Conservation (phyloP, 2,888 invertebrate species). For the Drosophila heteroneura region DNA sequence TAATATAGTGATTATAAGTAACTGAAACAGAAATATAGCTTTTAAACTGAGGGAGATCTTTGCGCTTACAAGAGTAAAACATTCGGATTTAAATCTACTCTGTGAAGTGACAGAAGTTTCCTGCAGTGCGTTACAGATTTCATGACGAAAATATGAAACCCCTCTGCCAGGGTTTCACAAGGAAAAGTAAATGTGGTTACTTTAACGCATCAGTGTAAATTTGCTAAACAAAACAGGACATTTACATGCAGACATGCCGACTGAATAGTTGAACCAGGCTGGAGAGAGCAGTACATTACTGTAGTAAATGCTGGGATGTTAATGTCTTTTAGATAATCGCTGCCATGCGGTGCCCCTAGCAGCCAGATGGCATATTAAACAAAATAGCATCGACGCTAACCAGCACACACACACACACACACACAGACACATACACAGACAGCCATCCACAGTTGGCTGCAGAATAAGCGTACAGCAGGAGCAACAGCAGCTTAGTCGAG, state of each 20-base stretch:
- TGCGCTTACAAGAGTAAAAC: background rate
- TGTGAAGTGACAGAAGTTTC: background rate
- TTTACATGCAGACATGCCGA: conserved; percentile 30
- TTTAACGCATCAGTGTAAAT: conserved; percentile 38
- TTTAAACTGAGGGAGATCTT: background rate
- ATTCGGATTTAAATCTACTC: background rate
- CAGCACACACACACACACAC: conserved; percentile 2
- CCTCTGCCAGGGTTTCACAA: background rate
- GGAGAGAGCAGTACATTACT: conserved; percentile 40
- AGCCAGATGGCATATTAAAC: conserved; percentile 64
- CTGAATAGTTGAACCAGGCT: conserved; percentile 12
- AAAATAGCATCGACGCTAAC: conserved; percentile 49
- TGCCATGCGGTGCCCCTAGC: conserved; percentile 48
- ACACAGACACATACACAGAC: conserved; percentile 3
- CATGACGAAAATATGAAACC: background rate
- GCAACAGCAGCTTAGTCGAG: conserved; percentile 42
- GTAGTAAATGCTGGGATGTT: conserved; percentile 41
- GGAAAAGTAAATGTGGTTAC: background rate
- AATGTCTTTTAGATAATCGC: conserved; percentile 72
- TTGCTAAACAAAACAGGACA: conserved; percentile 40
- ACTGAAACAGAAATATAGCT: no score
- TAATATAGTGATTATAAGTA: background rate
- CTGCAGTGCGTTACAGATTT: background rate
- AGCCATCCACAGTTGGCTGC: background rate
- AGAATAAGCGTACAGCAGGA: background rate